Percentiles rank a stretch among this genome's conserved stretches.
phyloP scores from a whole-genome alignment of 1,140 invertebrate genomes.

The Sitobion miscanthi region DNA sequence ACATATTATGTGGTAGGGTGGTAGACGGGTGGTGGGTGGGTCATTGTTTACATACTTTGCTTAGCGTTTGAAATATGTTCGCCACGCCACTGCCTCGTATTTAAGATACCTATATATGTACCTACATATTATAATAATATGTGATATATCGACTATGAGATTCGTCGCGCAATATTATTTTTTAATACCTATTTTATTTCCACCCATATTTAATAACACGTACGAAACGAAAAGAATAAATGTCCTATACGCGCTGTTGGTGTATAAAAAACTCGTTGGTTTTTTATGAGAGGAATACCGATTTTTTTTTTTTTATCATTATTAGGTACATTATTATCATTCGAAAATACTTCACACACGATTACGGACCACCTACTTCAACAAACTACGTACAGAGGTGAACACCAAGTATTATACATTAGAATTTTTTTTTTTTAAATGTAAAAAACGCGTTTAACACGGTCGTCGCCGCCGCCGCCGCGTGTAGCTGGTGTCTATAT shows the following conservation, averaged over 20 bases:
- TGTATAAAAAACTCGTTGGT: neutral
- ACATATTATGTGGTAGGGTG: too few relatives aligned
- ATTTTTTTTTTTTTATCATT: neutral
- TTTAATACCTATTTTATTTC: neutral
- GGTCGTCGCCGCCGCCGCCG: neutral
- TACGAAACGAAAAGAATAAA: neutral
- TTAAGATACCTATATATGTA: too few relatives aligned
- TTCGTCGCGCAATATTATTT: conserved; percentile 2
- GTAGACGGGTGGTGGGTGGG: too few relatives aligned
- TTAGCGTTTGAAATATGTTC: too few relatives aligned
- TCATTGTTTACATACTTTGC: too few relatives aligned
- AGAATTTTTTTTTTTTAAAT: too few relatives aligned
- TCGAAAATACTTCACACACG: conserved; percentile 42
- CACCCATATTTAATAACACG: conserved; percentile 4
- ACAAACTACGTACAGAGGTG: neutral
- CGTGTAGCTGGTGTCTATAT: neutral
- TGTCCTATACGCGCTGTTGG: neutral
- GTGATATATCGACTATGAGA: neutral
- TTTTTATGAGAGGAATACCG: neutral
- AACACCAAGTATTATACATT: too few relatives aligned
- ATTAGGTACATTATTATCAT: neutral
- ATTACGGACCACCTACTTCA: conserved; percentile 33
- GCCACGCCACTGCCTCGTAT: too few relatives aligned
- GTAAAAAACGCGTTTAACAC: conserved; percentile 9
- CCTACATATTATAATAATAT: too few relatives aligned